A percentile compares a stretch with the other conserved stretches of the same genome.
Evolutionary conservation across 2,888 invertebrate species (phyloP).

Genomic region (Malthinus flaveolus): DNA sequence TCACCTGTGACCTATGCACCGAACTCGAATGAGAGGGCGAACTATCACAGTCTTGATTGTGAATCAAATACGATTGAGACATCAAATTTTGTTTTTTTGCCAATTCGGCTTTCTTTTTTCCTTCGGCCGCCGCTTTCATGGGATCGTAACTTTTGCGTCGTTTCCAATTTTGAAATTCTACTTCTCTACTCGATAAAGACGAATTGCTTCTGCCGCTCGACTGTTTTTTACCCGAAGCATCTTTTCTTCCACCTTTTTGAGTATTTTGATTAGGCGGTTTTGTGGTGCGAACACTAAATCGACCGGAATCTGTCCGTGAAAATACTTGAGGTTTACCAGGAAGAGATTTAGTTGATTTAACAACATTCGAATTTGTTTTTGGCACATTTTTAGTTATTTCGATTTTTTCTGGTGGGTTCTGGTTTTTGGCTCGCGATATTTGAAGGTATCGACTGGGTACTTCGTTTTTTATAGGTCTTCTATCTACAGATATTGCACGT

Average conservation of each 20-base stretch:
- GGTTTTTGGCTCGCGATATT: constrained; percentile 43
- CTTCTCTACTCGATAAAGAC: constrained; percentile 75
- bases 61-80: constrained; percentile 50
- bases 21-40: constrained; percentile 55
- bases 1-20: constrained; percentile 54
- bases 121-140: constrained; percentile 90
- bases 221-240: constrained; percentile 58
- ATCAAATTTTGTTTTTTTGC: constrained; percentile 53
- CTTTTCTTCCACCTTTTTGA: constrained; percentile 43
- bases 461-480: constrained; percentile 49
- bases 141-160: constrained; percentile 95
- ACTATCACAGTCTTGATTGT: constrained; percentile 50
- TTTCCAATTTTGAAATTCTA: constrained; percentile 94
- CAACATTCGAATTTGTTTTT: constrained; percentile 54
- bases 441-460: constrained; percentile 52
- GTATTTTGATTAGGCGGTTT: constrained; percentile 50
- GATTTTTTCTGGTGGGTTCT: constrained; percentile 28
- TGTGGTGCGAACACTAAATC: constrained; percentile 65
- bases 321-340: constrained; percentile 51
- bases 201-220: constrained; percentile 68
- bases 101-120: constrained; percentile 66
- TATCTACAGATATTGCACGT: constrained; percentile 53
- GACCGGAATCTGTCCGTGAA: constrained; percentile 64
- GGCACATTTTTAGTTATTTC: constrained; percentile 47
- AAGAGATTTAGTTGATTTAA: constrained; percentile 42